Base-by-base conservation (phyloP, 1,140 invertebrate species). In the Pogonomyrmex barbatus region DNA sequence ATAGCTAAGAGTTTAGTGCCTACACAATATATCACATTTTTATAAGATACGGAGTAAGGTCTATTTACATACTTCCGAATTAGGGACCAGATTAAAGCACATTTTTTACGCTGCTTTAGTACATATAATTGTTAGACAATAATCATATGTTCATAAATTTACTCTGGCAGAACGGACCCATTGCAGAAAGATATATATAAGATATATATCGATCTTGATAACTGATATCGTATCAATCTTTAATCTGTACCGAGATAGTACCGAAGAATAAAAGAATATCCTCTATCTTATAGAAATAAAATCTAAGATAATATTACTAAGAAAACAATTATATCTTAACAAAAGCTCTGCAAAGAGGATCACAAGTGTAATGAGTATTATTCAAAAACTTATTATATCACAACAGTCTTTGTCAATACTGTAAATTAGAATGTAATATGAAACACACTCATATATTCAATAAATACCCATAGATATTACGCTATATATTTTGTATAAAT, bases 1-100 rank as follows among this genome's bases (percentile, higher is more conserved):
- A 47, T 85, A 89, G 63, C 77, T 86, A 83, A 86, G 58, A 70
- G 14, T 89, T 81, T 88, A 77, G 58, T 77, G 60, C 62, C 87
- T 86, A 82, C 65, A 54, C 65, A 77, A 58, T 89, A 87, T 79
- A 90, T 90, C 60, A 87, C 71, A 86, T 67, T 65, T 50, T 83
- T 81, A 45, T 62, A 67, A 81, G 39, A 60, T 88, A 88, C 82
- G 56, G 30, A 88, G 33, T 81, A 81, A 82, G 79, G 67, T 30
- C 42, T 82, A 82, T 73, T 82, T 82, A 82, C 79, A 82, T 71
- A 82, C 9, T 73, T 73, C 17, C 14, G 24, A 14, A 68, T 33
- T 17, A 42, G 30, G 8, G n/a, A 36, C 33, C 47, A 56, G 12
- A 82, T 82, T 60, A 14, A 24, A 68, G 4, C 14, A 14, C 17